Evolutionary conservation across 2,888 invertebrate genomes (phyloP).

Genomic region (Tiphia femorata): DNA sequence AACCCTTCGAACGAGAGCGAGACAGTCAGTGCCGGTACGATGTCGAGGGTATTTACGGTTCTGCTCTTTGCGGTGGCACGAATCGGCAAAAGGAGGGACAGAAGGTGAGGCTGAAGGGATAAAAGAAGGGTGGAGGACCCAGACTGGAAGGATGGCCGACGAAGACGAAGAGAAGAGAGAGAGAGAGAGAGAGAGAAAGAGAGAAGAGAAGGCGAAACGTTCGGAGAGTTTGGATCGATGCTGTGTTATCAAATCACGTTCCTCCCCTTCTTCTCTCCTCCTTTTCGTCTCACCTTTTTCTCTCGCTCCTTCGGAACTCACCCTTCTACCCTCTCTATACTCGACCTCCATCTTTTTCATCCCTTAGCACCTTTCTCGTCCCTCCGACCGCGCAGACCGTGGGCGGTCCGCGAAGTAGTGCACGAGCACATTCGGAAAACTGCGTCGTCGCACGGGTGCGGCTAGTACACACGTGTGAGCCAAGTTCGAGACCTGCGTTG

Average conservation of each 20-base stretch:
- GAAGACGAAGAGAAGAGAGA: slow-evolving; percentile 18
- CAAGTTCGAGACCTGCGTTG: too few relatives aligned
- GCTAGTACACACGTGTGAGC: too few relatives aligned
- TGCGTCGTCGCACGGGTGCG: too few relatives aligned
- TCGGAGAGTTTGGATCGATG: slow-evolving; percentile 51
- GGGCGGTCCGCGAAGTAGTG: too few relatives aligned
- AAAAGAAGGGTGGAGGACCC: not conserved
- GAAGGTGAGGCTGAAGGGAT: not conserved
- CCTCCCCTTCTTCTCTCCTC: slow-evolving; percentile 24
- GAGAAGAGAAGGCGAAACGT: slow-evolving; percentile 44
- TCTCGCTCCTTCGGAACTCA: not conserved
- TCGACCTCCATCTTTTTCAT: not conserved
- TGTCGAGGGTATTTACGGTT: slow-evolving; percentile 37
- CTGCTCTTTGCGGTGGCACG: slow-evolving; percentile 22
- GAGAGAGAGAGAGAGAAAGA: slow-evolving; percentile 12
- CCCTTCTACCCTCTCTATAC: not conserved
- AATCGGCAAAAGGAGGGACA: not conserved
- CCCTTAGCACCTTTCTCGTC: not conserved
- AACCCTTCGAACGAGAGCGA: slow-evolving; percentile 1
- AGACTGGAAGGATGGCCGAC: slow-evolving; percentile 10
- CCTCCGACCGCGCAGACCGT: too few relatives aligned
- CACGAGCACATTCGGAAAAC: too few relatives aligned
- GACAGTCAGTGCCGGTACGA: slow-evolving; percentile 10
- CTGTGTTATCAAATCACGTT: slow-evolving; percentile 53
- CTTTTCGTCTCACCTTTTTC: slow-evolving; percentile 15